Base-by-base conservation (phyloP, 1,140 invertebrate genomes). In the Drosophila eugracilis region DNA sequence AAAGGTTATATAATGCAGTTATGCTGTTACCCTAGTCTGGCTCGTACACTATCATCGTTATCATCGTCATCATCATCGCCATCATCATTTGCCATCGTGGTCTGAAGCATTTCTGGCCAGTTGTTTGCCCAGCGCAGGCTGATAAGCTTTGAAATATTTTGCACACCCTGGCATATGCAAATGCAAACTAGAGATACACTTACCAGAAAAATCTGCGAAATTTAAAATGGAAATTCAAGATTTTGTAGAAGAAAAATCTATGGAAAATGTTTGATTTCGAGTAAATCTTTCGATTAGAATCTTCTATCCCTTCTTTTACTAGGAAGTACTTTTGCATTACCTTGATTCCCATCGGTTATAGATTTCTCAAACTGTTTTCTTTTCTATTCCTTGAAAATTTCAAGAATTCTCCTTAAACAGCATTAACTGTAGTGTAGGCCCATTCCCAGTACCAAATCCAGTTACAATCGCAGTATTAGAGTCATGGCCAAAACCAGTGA, bases 131-230 rank as follows among this genome's bases (percentile, higher is more conserved):
- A 66, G 42, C 37, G 42, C n/a, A n/a, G n/a, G n/a, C 44, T 78
- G 79, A 83, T 83, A 83, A 83, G 79, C 65, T 66, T 63, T 59
- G 60, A 73, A 81, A 69, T 69, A 76, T 75, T 83, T 75, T 75
- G 49, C 70, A 63, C 52, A 32, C 42, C 57, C 60, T 69, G 47
- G 24, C 62, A 63, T 69, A 69, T 65, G 73, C 41, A 69, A 74
- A 77, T 74, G 55, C n/a, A 28, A 53, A 52, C 42, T 57, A 6
- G 45, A 52, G 4, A 5, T 52, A 15, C 30, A 57, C 41, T 49
- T 14, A 5, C 9, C 19, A 14, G 12, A 55, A 66, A 44, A 37
- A 32, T 10, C 3, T 4, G 1, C 4, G 10, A 12, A 4, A 4
- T 12, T 3, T 30, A 10, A 3, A 3, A 30, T 30, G 28, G 0